These are phyloP conservation scores for Columba livia DNA, from an alignment of 2,113 vertebrate species.

Conservation along the genomic window DNA sequence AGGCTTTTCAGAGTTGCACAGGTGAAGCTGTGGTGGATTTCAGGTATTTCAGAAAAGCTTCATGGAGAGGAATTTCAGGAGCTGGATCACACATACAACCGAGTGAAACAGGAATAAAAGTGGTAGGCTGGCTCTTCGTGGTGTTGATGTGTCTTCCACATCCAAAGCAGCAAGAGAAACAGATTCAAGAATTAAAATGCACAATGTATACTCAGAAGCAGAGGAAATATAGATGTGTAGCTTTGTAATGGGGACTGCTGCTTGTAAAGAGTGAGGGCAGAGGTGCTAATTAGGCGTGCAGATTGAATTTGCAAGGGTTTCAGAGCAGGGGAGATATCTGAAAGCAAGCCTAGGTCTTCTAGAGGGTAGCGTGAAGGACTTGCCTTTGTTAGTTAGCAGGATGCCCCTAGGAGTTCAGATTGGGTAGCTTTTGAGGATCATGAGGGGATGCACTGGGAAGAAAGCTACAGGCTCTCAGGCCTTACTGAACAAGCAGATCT, in stretches of 20 bases:
- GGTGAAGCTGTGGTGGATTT: background rate
- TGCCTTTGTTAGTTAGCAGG: background rate
- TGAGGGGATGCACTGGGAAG: background rate
- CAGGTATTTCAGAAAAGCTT: background rate
- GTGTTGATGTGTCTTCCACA: background rate
- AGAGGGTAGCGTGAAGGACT: background rate
- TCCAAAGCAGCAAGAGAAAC: background rate
- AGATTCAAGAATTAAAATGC: background rate
- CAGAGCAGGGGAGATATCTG: background rate
- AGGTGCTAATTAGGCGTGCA: background rate
- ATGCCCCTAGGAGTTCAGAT: background rate
- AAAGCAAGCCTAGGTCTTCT: background rate
- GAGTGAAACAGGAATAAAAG: background rate
- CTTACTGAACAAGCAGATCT: background rate
- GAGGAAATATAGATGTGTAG: background rate
- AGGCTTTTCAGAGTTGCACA: background rate
- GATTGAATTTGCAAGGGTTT: slow-evolving; percentile 24
- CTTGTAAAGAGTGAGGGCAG: background rate
- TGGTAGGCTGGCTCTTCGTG: background rate
- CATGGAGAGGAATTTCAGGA: background rate
- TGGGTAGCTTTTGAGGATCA: background rate
- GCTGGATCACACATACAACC: background rate
- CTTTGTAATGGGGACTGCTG: background rate
- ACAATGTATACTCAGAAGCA: background rate
- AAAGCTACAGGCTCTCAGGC: background rate